Evolutionary conservation across 2,888 invertebrate species (phyloP).

Genomic region (Aphrophora alni): DNA sequence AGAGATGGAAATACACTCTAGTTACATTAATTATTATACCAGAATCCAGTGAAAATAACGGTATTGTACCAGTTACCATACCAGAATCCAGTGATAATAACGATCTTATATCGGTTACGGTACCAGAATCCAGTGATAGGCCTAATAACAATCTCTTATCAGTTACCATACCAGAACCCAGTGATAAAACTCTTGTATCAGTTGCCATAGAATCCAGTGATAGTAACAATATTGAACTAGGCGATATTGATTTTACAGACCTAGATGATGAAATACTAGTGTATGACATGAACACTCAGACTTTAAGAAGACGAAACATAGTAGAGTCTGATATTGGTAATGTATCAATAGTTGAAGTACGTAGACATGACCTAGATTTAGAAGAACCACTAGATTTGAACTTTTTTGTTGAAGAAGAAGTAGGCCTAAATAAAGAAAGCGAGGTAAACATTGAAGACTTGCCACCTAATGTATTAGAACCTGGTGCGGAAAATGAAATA

Average conservation of each 20-base stretch:
- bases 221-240: conserved; percentile 20
- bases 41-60: conserved; percentile 14
- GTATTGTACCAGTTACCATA: conserved; percentile 13
- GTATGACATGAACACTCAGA: conserved; percentile 18
- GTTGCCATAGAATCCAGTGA: conserved; percentile 3
- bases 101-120: conserved; percentile 10
- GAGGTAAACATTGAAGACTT: conserved; percentile 18
- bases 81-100: conserved; percentile 15
- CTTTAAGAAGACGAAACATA: conserved; percentile 14
- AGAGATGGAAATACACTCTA: too few species aligned
- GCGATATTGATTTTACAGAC: conserved; percentile 15
- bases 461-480: conserved; percentile 16
- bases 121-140: conserved; percentile 9
- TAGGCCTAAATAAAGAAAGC: conserved; percentile 20
- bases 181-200: conserved; percentile 3
- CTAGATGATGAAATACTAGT: conserved; percentile 16
- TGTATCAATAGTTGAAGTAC: conserved; percentile 16
- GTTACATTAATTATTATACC: too few species aligned
- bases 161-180: conserved; percentile 16
- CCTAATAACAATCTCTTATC: not conserved
- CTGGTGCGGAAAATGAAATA: conserved; percentile 12
- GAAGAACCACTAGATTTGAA: conserved; percentile 20
- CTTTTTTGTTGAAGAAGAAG: conserved; percentile 18
- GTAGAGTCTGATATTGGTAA: conserved; percentile 16
- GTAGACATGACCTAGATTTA: conserved; percentile 16